phyloP scores from a whole-genome alignment of 1,140 invertebrate species.

The Drosophila quadrilineata region DNA sequence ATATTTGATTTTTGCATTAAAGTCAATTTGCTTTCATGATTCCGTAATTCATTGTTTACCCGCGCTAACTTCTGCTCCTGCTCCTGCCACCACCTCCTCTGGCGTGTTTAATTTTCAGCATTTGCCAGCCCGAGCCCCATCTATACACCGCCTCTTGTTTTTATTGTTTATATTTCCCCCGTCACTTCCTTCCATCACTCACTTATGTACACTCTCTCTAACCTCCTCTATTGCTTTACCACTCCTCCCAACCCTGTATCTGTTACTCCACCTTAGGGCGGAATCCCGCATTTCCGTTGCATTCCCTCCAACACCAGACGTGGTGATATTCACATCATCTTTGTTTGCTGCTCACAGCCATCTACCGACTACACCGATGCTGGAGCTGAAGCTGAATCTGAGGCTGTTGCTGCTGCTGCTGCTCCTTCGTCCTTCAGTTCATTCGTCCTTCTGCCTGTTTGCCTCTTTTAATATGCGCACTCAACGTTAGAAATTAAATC shows the following conservation, averaged over 20 bases:
- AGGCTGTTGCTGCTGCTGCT: constrained; percentile 15
- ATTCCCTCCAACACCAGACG: constrained; percentile 44
- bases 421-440: not conserved
- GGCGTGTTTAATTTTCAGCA: constrained; percentile 50
- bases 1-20: constrained; percentile 80
- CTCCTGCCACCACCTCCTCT: constrained; percentile 35
- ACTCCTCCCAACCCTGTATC: not conserved
- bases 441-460: constrained; percentile 8
- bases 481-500: constrained; percentile 80
- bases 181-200: constrained; percentile 6
- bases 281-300: constrained; percentile 71
- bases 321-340: constrained; percentile 74
- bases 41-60: constrained; percentile 80
- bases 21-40: constrained; percentile 80
- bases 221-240: not conserved
- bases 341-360: constrained; percentile 63
- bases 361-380: no score
- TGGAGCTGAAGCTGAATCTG: no score
- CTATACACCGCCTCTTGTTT: no score
- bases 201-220: not conserved
- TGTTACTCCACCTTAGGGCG: not conserved
- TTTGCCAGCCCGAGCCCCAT: constrained; percentile 19
- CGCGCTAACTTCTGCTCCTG: constrained; percentile 75
- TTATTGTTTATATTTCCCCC: constrained; percentile 64
- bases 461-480: constrained; percentile 76